Evolutionary conservation across 2,888 invertebrate genomes (phyloP), one percentile per base, ranked within the genome.

Genomic region (Rhorus exstirpatorius): DNA sequence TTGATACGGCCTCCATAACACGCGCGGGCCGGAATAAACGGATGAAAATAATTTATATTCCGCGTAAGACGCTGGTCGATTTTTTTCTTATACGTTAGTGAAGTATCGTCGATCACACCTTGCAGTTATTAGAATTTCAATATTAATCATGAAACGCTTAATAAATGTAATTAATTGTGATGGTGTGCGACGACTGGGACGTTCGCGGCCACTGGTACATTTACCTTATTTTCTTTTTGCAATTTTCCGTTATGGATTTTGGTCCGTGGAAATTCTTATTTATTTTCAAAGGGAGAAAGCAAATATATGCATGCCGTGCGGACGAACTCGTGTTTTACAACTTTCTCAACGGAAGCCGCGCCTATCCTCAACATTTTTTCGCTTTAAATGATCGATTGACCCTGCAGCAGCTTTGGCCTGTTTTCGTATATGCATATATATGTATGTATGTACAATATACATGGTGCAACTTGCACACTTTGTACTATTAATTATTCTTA

Each of bases 301-400:
- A 71, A 75, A 55, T 71, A 24, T 17, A 79, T 65, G 10, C 26
- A 53, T 41, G 21, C 35, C 46, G 75, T 65, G 65, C 81, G 84
- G 83, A 75, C 75, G 81, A 79, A 79, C 84, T 79, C 74, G 84
- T 83, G 85, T 86, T 67, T 38, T 24, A 46, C 38, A 87, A 85
- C 86, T 87, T 84, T 83, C 85, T 76, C 81, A 80, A 81, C 85
- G 87, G 87, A 87, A 87, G 83, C 87, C 85, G 86, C 85, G 81
- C 81, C 85, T 83, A 82, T 77, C 79, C 63, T 74, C 70, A 67
- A 65, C 70, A 81, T 79, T 77, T 79, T 77, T 68, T 72, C 68
- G 61, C 71, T 63, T 71, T 65, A 26, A 61, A 65, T 81, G 83
- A 85, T 84, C 81, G 79, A 83, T 84, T 79, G 83, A 78, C 80